Percentiles rank a stretch among this genome's conserved stretches.
phyloP scores from a whole-genome alignment of 2,797 vertebrate genomes.

The Eptatretus atami region DNA sequence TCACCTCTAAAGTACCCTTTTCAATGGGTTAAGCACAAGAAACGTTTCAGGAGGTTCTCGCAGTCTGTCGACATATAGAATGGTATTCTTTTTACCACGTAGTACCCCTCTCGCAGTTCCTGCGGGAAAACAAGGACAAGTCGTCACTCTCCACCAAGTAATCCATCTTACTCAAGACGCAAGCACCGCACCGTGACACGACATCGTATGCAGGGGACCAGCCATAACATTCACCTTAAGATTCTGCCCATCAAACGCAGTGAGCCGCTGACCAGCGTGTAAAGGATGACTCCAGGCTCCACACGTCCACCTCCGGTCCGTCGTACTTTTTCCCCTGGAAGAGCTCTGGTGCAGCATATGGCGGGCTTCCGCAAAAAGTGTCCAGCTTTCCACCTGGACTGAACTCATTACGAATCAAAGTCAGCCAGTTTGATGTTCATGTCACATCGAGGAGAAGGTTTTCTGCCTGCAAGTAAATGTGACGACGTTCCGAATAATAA shows the following conservation, averaged over 20 bases:
- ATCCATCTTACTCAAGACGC: no score
- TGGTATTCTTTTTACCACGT: conserved; percentile 60
- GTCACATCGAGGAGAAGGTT: conserved; percentile 43
- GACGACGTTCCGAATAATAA: no score
- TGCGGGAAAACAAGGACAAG: conserved; percentile 9
- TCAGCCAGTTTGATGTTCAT: conserved; percentile 65
- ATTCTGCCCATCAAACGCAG: conserved; percentile 21
- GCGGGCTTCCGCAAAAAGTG: conserved; percentile 52
- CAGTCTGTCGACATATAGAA: conserved; percentile 92
- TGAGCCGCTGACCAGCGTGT: conserved; percentile 25
- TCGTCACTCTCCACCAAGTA: neutral
- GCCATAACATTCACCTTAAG: conserved; percentile 16
- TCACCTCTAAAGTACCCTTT: conserved; percentile 61
- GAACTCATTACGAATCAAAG: conserved; percentile 61
- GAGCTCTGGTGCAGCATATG: conserved; percentile 28
- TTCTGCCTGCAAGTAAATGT: conserved; percentile 25
- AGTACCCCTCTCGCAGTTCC: conserved; percentile 64
- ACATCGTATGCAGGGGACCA: no score
- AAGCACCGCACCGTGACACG: no score
- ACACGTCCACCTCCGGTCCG: conserved; percentile 52
- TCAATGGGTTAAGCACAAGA: conserved; percentile 63
- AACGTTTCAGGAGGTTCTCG: conserved; percentile 52
- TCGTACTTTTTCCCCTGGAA: conserved; percentile 65
- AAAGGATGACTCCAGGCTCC: conserved; percentile 57
- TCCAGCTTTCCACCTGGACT: conserved; percentile 50